phyloP scores from a whole-genome alignment of 2,888 invertebrate species.

The Taphrorychus bicolor region DNA sequence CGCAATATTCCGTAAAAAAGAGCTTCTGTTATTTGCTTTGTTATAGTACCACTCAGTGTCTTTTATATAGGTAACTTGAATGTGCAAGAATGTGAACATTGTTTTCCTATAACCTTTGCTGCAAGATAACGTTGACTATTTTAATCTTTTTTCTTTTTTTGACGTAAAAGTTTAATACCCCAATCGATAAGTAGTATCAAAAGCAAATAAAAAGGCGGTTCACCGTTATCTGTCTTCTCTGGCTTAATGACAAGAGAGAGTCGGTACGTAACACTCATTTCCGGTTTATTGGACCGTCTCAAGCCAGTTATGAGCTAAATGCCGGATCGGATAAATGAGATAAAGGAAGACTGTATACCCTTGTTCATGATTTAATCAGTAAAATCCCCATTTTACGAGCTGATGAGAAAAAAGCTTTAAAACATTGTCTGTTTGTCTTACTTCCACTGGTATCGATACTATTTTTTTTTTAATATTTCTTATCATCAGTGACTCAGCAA shows the following conservation, averaged over 20 bases:
- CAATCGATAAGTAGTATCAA: background rate
- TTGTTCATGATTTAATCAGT: constrained; percentile 33
- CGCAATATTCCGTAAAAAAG: too few relatives aligned
- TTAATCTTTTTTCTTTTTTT: constrained; percentile 13
- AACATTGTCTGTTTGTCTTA: too few relatives aligned
- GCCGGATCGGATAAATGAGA: constrained; percentile 21
- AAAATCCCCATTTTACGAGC: constrained; percentile 22
- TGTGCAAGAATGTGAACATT: too few relatives aligned
- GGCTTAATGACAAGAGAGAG: constrained; percentile 19
- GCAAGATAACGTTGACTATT: too few relatives aligned
- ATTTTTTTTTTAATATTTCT: too few relatives aligned
- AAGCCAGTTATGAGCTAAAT: constrained; percentile 26
- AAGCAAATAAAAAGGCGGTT: background rate
- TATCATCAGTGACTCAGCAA: too few relatives aligned
- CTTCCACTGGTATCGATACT: too few relatives aligned
- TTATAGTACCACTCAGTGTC: too few relatives aligned
- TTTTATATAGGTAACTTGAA: too few relatives aligned
- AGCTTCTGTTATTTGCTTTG: too few relatives aligned
- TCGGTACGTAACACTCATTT: constrained; percentile 17
- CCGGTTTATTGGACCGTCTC: constrained; percentile 20
- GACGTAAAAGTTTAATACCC: background rate
- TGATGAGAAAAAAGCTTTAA: constrained; percentile 8
- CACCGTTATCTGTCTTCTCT: constrained; percentile 18
- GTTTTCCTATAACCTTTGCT: too few relatives aligned
- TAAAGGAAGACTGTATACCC: constrained; percentile 21